A percentile compares a stretch with the other conserved stretches of the same genome.
Conservation (phyloP, 2,797 vertebrate species). For the Ptychadena robeensis region DNA sequence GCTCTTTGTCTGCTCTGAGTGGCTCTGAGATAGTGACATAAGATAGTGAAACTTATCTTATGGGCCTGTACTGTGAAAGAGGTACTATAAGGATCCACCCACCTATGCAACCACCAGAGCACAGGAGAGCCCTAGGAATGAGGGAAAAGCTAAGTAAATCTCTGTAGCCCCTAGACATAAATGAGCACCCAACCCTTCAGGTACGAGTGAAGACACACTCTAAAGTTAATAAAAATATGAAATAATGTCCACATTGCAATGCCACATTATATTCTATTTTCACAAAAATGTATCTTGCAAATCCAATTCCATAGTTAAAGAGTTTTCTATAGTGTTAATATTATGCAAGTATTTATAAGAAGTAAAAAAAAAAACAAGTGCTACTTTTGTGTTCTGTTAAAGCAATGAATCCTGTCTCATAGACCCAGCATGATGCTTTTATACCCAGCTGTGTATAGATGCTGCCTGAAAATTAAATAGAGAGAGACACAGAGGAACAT, state of each 20-base stretch:
- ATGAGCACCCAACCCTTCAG: too few relatives aligned
- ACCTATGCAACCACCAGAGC: too few relatives aligned
- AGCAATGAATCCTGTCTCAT: conserved; percentile 33
- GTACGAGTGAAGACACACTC: too few relatives aligned
- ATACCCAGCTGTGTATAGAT: conserved; percentile 34
- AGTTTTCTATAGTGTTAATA: neutral
- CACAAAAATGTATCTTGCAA: neutral
- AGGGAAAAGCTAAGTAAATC: too few relatives aligned
- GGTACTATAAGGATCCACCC: too few relatives aligned
- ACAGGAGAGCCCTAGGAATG: too few relatives aligned
- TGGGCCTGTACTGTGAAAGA: too few relatives aligned
- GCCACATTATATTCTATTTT: neutral
- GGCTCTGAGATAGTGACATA: too few relatives aligned
- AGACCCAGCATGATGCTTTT: conserved; percentile 37
- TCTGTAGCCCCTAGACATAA: too few relatives aligned
- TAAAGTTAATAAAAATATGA: too few relatives aligned
- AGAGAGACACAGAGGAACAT: conserved; percentile 20
- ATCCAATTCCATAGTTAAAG: neutral
- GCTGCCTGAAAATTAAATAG: conserved; percentile 43
- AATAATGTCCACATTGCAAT: neutral
- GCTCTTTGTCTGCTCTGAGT: too few relatives aligned
- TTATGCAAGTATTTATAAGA: conserved; percentile 23
- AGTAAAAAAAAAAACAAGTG: conserved; percentile 6
- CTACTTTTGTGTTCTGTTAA: conserved; percentile 31
- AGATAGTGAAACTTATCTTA: too few relatives aligned